phyloP scores from a whole-genome alignment of 2,888 invertebrate species.

The Aporophyla nigra region DNA sequence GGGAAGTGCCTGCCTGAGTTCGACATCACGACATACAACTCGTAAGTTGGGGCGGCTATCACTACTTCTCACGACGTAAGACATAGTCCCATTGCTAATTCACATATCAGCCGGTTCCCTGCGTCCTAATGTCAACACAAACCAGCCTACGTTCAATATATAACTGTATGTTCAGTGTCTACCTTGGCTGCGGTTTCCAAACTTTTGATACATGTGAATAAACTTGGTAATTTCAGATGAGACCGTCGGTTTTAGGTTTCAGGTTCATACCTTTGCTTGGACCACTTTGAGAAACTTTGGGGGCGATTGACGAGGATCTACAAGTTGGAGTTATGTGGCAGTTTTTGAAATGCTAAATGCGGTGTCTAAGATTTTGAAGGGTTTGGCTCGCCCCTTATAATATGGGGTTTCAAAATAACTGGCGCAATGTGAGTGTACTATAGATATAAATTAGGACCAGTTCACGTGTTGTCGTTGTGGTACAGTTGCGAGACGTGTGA shows the following conservation, averaged over 20 bases:
- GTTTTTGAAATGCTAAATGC: background rate
- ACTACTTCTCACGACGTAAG: background rate
- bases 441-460: no score
- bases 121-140: slow-evolving; percentile 20
- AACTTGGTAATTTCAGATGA: slow-evolving; percentile 52
- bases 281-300: slow-evolving; percentile 35
- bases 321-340: background rate
- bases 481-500: no score
- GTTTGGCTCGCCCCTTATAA: background rate
- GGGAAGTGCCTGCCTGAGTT: no score
- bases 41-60: no score
- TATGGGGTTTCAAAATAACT: no score
- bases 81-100: slow-evolving; percentile 5
- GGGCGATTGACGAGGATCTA: slow-evolving; percentile 18
- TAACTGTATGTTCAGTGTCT: slow-evolving; percentile 12
- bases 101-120: background rate
- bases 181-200: slow-evolving; percentile 42
- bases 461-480: no score
- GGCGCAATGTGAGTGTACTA: background rate
- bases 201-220: slow-evolving; percentile 46
- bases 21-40: no score
- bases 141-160: slow-evolving; percentile 12
- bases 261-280: slow-evolving; percentile 14
- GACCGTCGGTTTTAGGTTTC: slow-evolving; percentile 37
- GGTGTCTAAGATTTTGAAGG: background rate